Base-by-base conservation (phyloP, 53 echinoderm and acorn worm genomes). In the Hippasteria phrygiana region DNA sequence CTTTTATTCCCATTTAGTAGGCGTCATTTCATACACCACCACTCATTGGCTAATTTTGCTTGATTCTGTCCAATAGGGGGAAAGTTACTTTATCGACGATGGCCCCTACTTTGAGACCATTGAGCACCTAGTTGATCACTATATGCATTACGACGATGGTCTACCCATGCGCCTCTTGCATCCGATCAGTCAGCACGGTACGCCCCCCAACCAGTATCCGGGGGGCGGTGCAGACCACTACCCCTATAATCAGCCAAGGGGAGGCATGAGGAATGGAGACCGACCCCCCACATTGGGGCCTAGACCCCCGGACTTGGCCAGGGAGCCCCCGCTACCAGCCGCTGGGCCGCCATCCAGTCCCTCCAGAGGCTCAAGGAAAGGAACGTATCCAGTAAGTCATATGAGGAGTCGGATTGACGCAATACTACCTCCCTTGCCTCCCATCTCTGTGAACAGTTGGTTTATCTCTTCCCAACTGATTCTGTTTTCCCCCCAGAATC, bases 31-130 rank as follows among this genome's bases (percentile, higher is more conserved):
- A 2, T 16, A 55, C 55, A 6, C 3, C 11, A 0, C 59, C 59
- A 1, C 59, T 26, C n/a, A 22, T 59, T 59, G 59, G 59, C 26
- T n/a, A 22, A 59, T 59, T 59, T 22, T 7, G 26, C 26, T 33
- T 31, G 40, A 28, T 64, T 43, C 18, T 6, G 26, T 27, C 43
- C 54, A 17, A 17, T 45, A 97, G 97, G 88, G 74, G 45, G 93
- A 93, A 50, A 88, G 88, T 24, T 94, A 67, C 74, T 92, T 90
- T 87, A 97, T 97, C 54, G 97, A 97, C 51, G 97, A 97, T 56
- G 97, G 97, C 13, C 95, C 97, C 12, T 97, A 95, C 94, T 97
- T 97, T 47, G 83, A 87, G 28, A 83, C 93, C 51, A 54, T 97
- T 3, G 95, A 95, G 66, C 91, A 93, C 41, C 90, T 97, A 41